Conservation (phyloP, 2,888 invertebrate species). For the Augochlorella aurata region DNA sequence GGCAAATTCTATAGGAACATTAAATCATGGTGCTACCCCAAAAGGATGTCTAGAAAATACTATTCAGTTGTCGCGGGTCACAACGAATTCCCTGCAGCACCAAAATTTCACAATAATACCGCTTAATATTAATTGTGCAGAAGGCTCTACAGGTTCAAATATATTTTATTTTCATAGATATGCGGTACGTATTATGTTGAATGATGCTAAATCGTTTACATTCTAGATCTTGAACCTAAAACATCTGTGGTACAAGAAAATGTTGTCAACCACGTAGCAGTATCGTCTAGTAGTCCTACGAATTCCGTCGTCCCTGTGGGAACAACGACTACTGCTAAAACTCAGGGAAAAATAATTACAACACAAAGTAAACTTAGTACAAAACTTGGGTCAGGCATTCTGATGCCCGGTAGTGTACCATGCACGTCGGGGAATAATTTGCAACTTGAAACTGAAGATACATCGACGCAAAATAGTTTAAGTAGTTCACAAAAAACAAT, state of each 20-base stretch:
- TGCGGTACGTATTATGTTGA: neutral
- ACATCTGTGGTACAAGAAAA: conserved; percentile 35
- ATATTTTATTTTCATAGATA: conserved; percentile 9
- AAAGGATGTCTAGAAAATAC: conserved; percentile 46
- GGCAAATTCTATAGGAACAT: conserved; percentile 49
- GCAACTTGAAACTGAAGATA: conserved; percentile 48
- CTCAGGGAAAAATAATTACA: conserved; percentile 50
- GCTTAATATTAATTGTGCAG: conserved; percentile 43
- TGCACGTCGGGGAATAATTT: conserved; percentile 41
- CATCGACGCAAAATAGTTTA: conserved; percentile 46
- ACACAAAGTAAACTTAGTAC: conserved; percentile 57
- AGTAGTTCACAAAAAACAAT: conserved; percentile 46
- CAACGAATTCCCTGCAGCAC: conserved; percentile 43
- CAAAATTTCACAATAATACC: conserved; percentile 62
- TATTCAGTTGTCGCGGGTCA: conserved; percentile 32
- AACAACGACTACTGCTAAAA: conserved; percentile 44
- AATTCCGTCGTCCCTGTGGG: conserved; percentile 44
- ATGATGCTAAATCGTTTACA: neutral
- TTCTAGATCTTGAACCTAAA: conserved; percentile 44
- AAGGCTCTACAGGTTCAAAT: conserved; percentile 56
- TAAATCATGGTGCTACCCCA: conserved; percentile 43
- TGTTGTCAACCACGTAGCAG: conserved; percentile 18
- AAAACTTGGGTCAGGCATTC: conserved; percentile 50
- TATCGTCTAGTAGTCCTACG: conserved; percentile 37
- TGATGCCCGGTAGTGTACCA: conserved; percentile 36